phyloP scores from a whole-genome alignment of 2,113 vertebrate species.

The Amphiprion percula region DNA sequence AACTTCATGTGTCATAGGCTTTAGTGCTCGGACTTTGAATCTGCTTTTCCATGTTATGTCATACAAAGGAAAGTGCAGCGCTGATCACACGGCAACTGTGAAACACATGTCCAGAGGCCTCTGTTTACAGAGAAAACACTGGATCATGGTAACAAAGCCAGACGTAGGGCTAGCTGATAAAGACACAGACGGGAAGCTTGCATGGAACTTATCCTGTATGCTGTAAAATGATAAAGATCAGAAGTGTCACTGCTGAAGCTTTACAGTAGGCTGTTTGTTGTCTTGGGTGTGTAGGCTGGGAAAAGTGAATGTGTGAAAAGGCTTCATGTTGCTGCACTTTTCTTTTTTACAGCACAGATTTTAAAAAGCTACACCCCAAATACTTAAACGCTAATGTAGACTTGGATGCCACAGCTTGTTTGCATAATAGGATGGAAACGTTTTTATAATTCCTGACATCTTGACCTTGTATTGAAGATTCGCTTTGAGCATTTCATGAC shows the following conservation, averaged over 20 bases:
- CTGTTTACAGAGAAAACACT: not conserved
- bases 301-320: not conserved
- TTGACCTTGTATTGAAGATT: too few species aligned
- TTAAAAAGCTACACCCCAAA: not conserved
- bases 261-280: not conserved
- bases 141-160: not conserved
- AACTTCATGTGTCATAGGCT: conserved; percentile 30
- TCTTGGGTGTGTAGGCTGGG: not conserved
- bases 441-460: too few species aligned
- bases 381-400: too few species aligned
- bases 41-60: conserved; percentile 39
- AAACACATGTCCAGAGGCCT: not conserved
- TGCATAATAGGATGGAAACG: too few species aligned
- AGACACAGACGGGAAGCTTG: not conserved
- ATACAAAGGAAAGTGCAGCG: conserved; percentile 16
- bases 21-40: conserved; percentile 3
- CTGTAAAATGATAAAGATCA: not conserved
- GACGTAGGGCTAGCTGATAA: not conserved
- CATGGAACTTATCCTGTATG: not conserved
- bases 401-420: too few species aligned
- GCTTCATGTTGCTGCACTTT: not conserved
- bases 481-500: too few species aligned
- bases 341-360: too few species aligned
- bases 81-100: not conserved
- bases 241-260: conserved; percentile 2